Evolutionary conservation across 2,888 invertebrate genomes (phyloP).

Genomic region (Cosmia pyralina): DNA sequence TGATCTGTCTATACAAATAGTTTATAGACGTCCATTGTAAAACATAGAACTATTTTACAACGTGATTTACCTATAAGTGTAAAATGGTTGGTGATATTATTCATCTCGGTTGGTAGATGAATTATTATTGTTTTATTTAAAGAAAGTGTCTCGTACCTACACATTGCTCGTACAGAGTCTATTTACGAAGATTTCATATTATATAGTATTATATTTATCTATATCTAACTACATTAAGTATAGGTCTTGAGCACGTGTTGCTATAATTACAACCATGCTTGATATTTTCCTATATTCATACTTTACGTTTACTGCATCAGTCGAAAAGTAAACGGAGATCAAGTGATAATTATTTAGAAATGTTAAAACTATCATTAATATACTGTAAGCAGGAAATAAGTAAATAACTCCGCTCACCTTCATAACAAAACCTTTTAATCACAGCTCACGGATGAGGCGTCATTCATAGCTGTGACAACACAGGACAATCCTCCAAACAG

Average conservation of each 20-base stretch:
- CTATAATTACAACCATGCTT: not conserved
- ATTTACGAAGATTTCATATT: not conserved
- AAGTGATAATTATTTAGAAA: not conserved
- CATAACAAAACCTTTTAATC: constrained; percentile 44
- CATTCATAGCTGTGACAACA: constrained; percentile 47
- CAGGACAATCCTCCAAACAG: constrained; percentile 48
- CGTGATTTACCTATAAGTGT: not conserved
- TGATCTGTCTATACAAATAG: not conserved
- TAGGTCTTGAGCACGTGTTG: not conserved
- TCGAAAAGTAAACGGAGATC: not conserved
- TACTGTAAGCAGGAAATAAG: not conserved
- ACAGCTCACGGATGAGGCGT: constrained; percentile 31
- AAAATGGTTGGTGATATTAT: not conserved
- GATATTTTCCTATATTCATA: not conserved
- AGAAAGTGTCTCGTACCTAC: no score
- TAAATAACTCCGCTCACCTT: not conserved
- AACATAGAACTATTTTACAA: not conserved
- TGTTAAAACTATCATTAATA: not conserved
- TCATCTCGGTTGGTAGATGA: not conserved
- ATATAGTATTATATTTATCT: no score
- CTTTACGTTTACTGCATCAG: no score
- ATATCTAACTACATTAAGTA: no score
- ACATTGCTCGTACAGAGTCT: no score
- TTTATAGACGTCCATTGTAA: not conserved
- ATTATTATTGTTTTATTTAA: not conserved